phyloP scores from a whole-genome alignment of 1,140 invertebrate species.

The Glossosoma conforme region DNA sequence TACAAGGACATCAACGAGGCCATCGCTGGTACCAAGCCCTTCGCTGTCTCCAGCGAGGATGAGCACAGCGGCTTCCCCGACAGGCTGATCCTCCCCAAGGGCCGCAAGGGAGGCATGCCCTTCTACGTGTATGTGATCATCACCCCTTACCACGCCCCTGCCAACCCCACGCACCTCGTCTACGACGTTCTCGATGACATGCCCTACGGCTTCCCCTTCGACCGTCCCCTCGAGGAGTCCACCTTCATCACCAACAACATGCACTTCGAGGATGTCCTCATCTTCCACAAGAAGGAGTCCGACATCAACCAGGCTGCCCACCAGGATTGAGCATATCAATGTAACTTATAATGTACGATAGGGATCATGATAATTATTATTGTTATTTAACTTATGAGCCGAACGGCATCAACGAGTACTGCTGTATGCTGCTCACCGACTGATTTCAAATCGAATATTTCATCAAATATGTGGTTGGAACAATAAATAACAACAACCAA shows the following conservation, averaged over 20 bases:
- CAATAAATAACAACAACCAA: no score
- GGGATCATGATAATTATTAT: no score
- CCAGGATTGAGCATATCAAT: background rate
- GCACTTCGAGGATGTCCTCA: conserved; percentile 53
- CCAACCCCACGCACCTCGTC: conserved; percentile 34
- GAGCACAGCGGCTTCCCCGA: conserved; percentile 54
- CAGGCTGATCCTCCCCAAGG: conserved; percentile 57
- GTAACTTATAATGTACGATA: no score
- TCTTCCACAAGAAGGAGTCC: conserved; percentile 50
- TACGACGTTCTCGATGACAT: conserved; percentile 50
- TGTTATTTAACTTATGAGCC: background rate
- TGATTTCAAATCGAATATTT: background rate
- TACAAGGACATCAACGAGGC: conserved; percentile 41
- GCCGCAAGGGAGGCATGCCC: conserved; percentile 55
- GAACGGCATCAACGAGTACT: background rate
- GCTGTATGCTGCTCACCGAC: background rate
- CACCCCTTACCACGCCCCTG: conserved; percentile 44
- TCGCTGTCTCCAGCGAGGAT: conserved; percentile 38
- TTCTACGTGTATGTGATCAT: conserved; percentile 56
- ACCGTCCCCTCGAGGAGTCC: conserved; percentile 52
- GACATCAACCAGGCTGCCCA: conserved; percentile 22
- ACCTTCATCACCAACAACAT: conserved; percentile 52
- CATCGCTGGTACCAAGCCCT: conserved; percentile 31
- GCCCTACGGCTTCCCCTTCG: conserved; percentile 64
- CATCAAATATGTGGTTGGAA: no score